Evolutionary conservation across 64 coral and sea anemone genomes (phyloP), one percentile per base, ranked within the genome.

Genomic region (Pocillopora verrucosa): DNA sequence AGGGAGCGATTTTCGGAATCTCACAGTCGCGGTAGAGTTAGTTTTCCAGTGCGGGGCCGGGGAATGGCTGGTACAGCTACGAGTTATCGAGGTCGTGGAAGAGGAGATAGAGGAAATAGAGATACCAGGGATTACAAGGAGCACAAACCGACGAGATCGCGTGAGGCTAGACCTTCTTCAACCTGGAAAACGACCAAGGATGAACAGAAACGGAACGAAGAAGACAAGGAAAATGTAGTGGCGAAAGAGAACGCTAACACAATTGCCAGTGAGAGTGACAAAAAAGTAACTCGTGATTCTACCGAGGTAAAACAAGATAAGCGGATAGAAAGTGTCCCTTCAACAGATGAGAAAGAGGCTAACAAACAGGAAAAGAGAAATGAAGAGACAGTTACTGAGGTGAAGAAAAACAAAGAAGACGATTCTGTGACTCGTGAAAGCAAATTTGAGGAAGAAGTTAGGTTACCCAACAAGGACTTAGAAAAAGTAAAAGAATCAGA

Each of bases 1-100:
- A 36, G 82, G 41, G 82, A 85, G 12, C 65, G 82, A 14, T 85
- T 72, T n/a, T 85, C 82, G 14, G 82, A 85, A 45, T 72, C 64
- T 24, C 82, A 45, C 30, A 63, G 41, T 81, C 93, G 83, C 78
- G 89, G 87, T 90, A 89, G 93, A 70, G 60, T 90, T 60, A 91
- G 88, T 63, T 94, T 86, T 35, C 75, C 89, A 73, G 93, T 94
- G 20, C 74, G 74, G 77, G 88, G 94, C 16, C 94, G 94, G 82
- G 94, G 94, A 34, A 34, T 82, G 20, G 80, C 79, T 75, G 77
- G 76, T 35, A 76, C 36, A 62, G 64, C 79, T 26, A 60, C 91
- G 20, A 89, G 87, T 61, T 56, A 80, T 24, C 90, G 95, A 83
- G 95, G 95, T 20, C 90, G 95, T 94, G 95, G 95, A 72, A 88